Conservation (phyloP, 2,888 invertebrate species). For the Meandrusa payeni region DNA sequence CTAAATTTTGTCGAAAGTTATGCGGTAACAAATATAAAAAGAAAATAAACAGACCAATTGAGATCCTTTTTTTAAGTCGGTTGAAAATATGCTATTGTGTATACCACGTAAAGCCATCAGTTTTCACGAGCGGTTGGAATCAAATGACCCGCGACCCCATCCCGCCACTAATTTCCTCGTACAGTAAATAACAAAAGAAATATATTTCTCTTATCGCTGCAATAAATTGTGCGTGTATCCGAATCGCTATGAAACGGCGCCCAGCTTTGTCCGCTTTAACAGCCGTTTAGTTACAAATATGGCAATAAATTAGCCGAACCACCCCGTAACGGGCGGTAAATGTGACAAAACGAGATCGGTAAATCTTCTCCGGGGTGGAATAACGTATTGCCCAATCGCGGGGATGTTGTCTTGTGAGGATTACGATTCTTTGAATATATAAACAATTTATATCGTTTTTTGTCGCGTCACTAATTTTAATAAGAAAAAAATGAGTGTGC, state of each 20-base stretch:
- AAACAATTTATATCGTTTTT: slow-evolving; percentile 11
- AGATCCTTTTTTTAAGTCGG: no score
- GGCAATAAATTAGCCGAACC: slow-evolving; percentile 59
- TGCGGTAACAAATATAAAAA: no score
- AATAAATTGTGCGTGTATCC: slow-evolving; percentile 19
- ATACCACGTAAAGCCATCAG: no score
- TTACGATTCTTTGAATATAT: slow-evolving; percentile 3
- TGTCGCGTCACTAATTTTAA: slow-evolving; percentile 5
- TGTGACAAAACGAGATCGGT: slow-evolving; percentile 22
- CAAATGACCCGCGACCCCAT: background rate
- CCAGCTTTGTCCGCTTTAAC: slow-evolving; percentile 40
- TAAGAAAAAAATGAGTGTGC: background rate
- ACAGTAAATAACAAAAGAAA: slow-evolving; percentile 14
- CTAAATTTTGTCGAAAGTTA: no score
- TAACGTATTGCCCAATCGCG: slow-evolving; percentile 7
- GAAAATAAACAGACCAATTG: no score
- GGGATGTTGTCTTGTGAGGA: slow-evolving; percentile 11
- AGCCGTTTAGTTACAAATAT: slow-evolving; percentile 67
- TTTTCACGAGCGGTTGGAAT: slow-evolving; percentile 1
- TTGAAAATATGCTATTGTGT: no score
- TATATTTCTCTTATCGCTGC: slow-evolving; percentile 21
- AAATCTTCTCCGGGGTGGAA: slow-evolving; percentile 15
- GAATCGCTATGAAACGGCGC: slow-evolving; percentile 9
- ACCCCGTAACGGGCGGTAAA: slow-evolving; percentile 34
- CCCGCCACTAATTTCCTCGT: background rate